Base-by-base conservation (phyloP, 2,888 invertebrate genomes). In the Watsonalla cultraria region DNA sequence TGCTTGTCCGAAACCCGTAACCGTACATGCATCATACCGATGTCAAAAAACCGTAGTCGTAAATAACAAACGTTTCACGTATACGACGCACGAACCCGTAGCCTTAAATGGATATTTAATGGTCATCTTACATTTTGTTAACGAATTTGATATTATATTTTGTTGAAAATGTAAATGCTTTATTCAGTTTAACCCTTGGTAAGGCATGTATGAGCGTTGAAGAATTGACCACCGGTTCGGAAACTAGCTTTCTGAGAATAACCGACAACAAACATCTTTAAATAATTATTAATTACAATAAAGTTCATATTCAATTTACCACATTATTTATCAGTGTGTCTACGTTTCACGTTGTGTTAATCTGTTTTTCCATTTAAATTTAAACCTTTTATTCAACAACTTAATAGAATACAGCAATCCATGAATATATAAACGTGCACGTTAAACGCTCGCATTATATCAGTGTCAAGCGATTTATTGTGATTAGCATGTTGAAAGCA, bases 81-180 rank as follows among this genome's bases (percentile, higher is more conserved):
- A 64, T 66, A 65, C 65, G 62, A 62, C 58, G 56, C 53, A 63
- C 61, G 61, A 59, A 55, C 64, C n/a, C 66, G 69, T 64, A 55
- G 56, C 59, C 61, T 58, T 64, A 53, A 61, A 65, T 63, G 57
- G 61, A 39, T 54, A 56, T 59, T 55, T 64, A 65, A 73, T 65
- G 65, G 65, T 60, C 63, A 68, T 62, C 68, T 70, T 64, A 60
- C 61, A 64, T 63, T 71, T 64, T 74, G 67, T 61, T 63, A 66
- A 65, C 66, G 56, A 37, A 49, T 37, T 15, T 37, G 24, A 24
- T 24, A 24, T 24, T 2, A 24, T 4, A 24, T 24, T 24, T 24
- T 24, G 24, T 24, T 24, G 4, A 24, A 24, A 24, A 24, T 24
- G 24, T 2, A 24, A 24, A 24, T 24, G 24, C 1, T 24, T 24